Base-by-base conservation (phyloP, 2,888 invertebrate species). In the Plemyria rubiginata region DNA sequence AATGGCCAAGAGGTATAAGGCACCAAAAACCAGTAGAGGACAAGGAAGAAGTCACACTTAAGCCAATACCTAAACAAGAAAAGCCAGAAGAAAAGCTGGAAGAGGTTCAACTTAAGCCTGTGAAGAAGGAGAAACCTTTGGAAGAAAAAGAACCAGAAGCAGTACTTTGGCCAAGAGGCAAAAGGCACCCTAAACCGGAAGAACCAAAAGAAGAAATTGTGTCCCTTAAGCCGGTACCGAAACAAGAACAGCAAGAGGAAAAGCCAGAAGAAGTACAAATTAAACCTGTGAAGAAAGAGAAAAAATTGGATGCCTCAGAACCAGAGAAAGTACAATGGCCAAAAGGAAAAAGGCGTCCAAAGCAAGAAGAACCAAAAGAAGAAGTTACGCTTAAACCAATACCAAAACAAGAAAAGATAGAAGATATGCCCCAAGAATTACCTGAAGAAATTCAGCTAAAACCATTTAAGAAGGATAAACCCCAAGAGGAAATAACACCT, bases 1-100 rank as follows among this genome's bases (percentile, higher is more conserved):
- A 65, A 61, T 80, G 82, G 78, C 79, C 77, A n/a, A 77, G 72
- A 5, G 79, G 79, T 4, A 81, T 73, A 60, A 76, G 76, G 32
- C 72, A 70, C 55, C 84, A 73, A n/a, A 74, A 70, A 13, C 83
- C 78, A 58, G 73, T 62, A 66, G 78, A 70, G 55, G 68, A 70
- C 0, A 66, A 74, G 9, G 86, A 88, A 68, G 82, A 85, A 68
- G 81, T 85, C 0, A 70, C 81, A n/a, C 72, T 88, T 6, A 84
- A 84, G 65, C 90, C 92, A 0, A 76, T 89, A 65, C 85, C 68
- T 66, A 92, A 75, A 55, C 76, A 8, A 8, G 57, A 72, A 57
- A 73, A 72, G 46, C 83, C 78, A 43, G 84, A 88, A 61, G 85
- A 88, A 68, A 85, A 89, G 64, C 74, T 82, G 0, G 90, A 90